These are phyloP conservation scores for Metellina segmentata DNA, from an alignment of 2,888 invertebrate species.

Conservation along the genomic window DNA sequence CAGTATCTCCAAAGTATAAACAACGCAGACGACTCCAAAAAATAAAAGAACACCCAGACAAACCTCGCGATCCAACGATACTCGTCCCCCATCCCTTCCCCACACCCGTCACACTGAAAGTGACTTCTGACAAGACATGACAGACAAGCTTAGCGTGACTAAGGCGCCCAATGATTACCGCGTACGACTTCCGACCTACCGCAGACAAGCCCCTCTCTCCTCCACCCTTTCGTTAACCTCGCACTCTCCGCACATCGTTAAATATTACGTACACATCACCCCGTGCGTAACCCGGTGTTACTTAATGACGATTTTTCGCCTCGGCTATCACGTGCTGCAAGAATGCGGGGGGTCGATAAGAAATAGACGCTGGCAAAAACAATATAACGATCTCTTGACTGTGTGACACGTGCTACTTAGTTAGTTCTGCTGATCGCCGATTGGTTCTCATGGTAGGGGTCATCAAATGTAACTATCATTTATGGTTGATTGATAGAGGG, in stretches of 20 bases:
- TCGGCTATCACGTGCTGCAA: not conserved
- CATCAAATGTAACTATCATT: too few relatives aligned
- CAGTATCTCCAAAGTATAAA: too few relatives aligned
- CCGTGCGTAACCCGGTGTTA: slow-evolving; percentile 14
- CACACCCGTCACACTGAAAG: too few relatives aligned
- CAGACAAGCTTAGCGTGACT: slow-evolving; percentile 56
- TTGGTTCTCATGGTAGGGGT: too few relatives aligned
- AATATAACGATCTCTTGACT: not conserved
- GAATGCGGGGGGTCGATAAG: not conserved
- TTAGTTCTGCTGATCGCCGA: not conserved
- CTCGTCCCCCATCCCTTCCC: not conserved
- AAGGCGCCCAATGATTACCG: slow-evolving; percentile 53
- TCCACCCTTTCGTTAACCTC: not conserved
- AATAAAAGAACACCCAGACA: not conserved
- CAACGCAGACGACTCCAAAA: too few relatives aligned
- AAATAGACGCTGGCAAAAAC: slow-evolving; percentile 7
- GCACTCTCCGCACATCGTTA: slow-evolving; percentile 3
- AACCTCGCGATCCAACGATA: not conserved
- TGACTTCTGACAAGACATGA: slow-evolving; percentile 28
- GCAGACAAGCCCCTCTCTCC: slow-evolving; percentile 7
- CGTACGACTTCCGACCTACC: slow-evolving; percentile 60
- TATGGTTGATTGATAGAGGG: too few relatives aligned
- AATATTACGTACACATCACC: slow-evolving; percentile 3
- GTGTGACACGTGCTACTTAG: slow-evolving; percentile 41
- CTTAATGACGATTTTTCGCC: slow-evolving; percentile 55